Percentiles rank a stretch among this genome's conserved stretches.
phyloP scores from a whole-genome alignment of 1,140 invertebrate genomes.

The Drosophila bipectinata region DNA sequence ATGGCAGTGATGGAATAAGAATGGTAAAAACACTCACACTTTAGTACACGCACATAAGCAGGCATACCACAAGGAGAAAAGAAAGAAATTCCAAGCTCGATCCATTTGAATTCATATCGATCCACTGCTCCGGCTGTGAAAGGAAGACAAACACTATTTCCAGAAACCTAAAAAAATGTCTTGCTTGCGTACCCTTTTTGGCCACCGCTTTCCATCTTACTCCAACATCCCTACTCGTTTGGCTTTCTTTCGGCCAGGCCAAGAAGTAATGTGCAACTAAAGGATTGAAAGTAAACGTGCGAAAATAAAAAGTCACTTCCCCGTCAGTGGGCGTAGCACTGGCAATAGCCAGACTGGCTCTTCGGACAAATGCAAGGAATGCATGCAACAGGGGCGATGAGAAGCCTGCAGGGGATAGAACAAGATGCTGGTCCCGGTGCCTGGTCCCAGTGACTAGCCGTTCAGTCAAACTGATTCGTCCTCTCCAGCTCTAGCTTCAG shows the following conservation, averaged over 20 bases:
- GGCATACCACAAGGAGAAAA: background rate
- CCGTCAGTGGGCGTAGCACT: constrained; percentile 25
- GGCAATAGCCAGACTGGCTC: constrained; percentile 24
- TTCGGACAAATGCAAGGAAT: constrained; percentile 37
- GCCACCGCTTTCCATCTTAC: constrained; percentile 16
- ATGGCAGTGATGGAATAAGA: no score
- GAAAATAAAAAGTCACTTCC: constrained; percentile 71
- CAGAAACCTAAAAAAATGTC: constrained; percentile 17
- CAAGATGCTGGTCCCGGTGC: background rate
- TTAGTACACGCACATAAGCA: no score
- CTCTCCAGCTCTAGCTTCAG: background rate
- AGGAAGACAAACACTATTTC: constrained; percentile 8
- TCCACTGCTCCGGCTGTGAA: background rate
- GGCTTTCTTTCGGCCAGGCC: constrained; percentile 17
- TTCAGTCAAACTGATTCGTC: constrained; percentile 14
- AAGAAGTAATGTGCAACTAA: constrained; percentile 9
- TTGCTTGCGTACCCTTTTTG: constrained; percentile 13
- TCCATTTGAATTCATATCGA: background rate
- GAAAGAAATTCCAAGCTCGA: background rate
- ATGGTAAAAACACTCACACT: no score
- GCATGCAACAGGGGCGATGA: constrained; percentile 19
- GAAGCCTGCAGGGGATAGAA: background rate
- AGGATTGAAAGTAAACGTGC: constrained; percentile 60
- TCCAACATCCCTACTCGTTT: background rate
- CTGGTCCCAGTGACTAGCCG: constrained; percentile 26